Base-by-base conservation (phyloP, 2,888 invertebrate species). In the Salticus scenicus region DNA sequence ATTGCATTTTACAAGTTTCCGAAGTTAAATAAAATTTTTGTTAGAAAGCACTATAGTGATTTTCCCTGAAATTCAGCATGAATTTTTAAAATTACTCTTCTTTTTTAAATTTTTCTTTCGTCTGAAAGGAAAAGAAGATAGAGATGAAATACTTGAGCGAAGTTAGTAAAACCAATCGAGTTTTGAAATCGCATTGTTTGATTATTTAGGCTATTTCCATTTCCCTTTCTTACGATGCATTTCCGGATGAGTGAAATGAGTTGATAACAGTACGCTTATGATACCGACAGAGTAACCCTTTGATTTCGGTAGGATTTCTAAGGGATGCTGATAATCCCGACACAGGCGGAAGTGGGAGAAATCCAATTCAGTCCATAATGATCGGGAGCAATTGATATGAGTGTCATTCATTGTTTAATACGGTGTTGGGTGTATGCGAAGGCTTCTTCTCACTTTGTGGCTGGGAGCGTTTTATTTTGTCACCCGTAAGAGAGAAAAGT, bases 381-480 rank as follows among this genome's bases (percentile, higher is more conserved):
- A 57, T 57, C 57, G 20, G 4, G 57, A 24, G 24, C 24, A 2
- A 57, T 20, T 57, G 57, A 24, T 57, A 47, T 24, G 20, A n/a
- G 57, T 57, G 57, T 57, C 57, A 57, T 2, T 57, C 57, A 57
- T 57, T 57, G 57, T 57, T 57, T 57, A 57, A 57, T 24, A 57
- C 24, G 57, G 57, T 47, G 42, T 47, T 12, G 37, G 7, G 42
- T 17, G 42, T 2, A 14, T 12, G 47, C 47, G n/a, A 47, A 47
- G 2, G n/a, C 47, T 2, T 5, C 57, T 57, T 57, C 57, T 57
- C 57, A 57, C 57, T 24, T 57, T 57, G 57, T 17, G 57, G 57
- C 57, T 47, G 12, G 17, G 47, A 47, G 47, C n/a, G 57, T 24
- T 57, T 57, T 24, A 57, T 57, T 57, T 57, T 57, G 57, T 57